Evolutionary conservation across 1,140 invertebrate genomes (phyloP), one percentile per base, ranked within the genome.

Genomic region (Cotesia chilonis): DNA sequence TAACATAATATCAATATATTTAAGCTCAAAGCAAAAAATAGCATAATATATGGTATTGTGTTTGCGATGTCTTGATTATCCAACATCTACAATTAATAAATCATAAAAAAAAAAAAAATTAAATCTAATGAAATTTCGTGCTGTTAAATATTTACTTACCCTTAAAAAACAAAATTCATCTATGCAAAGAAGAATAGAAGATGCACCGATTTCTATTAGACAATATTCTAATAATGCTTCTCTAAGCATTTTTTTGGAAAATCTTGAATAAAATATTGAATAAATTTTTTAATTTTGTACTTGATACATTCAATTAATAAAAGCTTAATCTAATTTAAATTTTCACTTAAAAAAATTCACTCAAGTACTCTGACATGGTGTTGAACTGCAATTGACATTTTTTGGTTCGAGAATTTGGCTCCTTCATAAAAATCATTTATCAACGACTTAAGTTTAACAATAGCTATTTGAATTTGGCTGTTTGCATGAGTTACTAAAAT

Each of bases 141-240:
- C 28, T 0, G 4, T 55, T 55, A 14, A 14, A n/a, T 12, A 14
- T 4, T 12, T 37, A 14, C 75, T 41, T 70, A 78, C 75, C 52
- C 52, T 73, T 2, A 78, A 60, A 20, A 59, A 60, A 36, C 72
- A 75, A 74, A 79, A 66, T 38, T 73, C 68, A 61, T 77, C 71
- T 35, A 37, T 71, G 1, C 78, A 79, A 37, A 81, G 75, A 37
- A 71, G 64, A 6, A 80, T 54, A 0, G 75, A 78, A 10, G 76
- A 80, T 17, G 73, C 73, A 0, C 78, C 4, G 37, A 81, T n/a
- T 52, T 81, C 78, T 0, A 78, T 65, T 1, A 81, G 52, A 35
- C 73, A 79, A 38, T 79, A 71, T 12, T 65, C 54, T 37, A 38
- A 37, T 14, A 35, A 10, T n/a, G 9, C 35, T 37, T 65, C 10